Evolutionary conservation across 2,797 vertebrate species (phyloP).

Genomic region (Neostethus bicornis): DNA sequence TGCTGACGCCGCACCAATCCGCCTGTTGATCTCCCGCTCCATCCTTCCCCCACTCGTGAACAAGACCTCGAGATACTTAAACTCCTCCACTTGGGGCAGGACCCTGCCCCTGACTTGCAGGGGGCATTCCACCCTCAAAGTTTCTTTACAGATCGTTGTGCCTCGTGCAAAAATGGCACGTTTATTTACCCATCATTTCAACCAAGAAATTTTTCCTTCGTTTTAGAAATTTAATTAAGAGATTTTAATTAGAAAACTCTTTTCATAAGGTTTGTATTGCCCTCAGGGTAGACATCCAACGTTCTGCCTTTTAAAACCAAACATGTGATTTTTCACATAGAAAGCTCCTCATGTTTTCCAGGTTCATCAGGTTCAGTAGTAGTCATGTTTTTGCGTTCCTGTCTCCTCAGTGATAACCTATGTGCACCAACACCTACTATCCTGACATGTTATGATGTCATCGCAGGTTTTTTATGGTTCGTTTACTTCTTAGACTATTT

Average conservation of each 20-base stretch:
- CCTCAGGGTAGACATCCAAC: not conserved
- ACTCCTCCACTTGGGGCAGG: too few relatives aligned
- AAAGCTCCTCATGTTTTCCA: constrained; percentile 6
- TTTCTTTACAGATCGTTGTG: too few relatives aligned
- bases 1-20: too few relatives aligned
- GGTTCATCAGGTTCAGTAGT: constrained; percentile 5
- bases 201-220: too few relatives aligned
- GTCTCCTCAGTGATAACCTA: not conserved
- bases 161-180: too few relatives aligned
- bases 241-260: not conserved
- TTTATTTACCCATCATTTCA: too few relatives aligned
- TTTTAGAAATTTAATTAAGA: too few relatives aligned
- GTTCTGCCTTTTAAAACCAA: not conserved
- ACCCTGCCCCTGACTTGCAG: too few relatives aligned
- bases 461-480: not conserved
- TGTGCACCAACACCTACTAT: not conserved
- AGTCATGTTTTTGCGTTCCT: constrained; percentile 2
- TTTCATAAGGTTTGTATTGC: not conserved
- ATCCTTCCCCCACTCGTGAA: too few relatives aligned
- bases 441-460: not conserved
- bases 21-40: too few relatives aligned
- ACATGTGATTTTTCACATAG: constrained; percentile 7
- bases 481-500: not conserved
- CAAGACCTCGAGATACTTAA: too few relatives aligned
- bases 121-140: too few relatives aligned